A percentile compares a stretch with the other conserved stretches of the same genome.
phyloP scores from a whole-genome alignment of 2,113 vertebrate species.

The Ciconia stormi region DNA sequence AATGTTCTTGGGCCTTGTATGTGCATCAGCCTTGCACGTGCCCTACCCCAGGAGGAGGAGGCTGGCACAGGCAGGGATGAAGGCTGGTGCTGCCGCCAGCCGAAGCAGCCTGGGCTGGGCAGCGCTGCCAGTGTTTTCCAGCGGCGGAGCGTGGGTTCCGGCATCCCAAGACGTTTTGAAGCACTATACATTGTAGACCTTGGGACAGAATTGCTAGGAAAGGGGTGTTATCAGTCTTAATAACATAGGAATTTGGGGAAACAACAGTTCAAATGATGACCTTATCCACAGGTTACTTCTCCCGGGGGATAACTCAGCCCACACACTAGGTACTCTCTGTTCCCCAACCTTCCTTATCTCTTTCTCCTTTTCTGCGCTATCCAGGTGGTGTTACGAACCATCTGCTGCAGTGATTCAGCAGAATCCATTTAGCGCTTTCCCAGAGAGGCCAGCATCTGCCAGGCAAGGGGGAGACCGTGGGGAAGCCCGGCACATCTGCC shows the following conservation, averaged over 20 bases:
- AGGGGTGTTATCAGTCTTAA: neutral
- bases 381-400: conserved; percentile 60
- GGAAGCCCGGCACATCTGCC: conserved; percentile 56
- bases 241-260: neutral
- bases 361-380: neutral
- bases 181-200: neutral
- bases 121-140: neutral
- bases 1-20: neutral
- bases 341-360: conserved; percentile 43
- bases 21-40: neutral
- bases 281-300: conserved; percentile 15
- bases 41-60: neutral
- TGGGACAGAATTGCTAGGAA: neutral
- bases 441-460: conserved; percentile 61
- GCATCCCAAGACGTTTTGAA: neutral
- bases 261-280: neutral
- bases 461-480: conserved; percentile 44
- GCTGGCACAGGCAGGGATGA: neutral
- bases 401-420: conserved; percentile 69
- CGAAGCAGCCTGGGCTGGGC: neutral
- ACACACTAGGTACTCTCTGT: conserved; percentile 26
- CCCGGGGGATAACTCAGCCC: conserved; percentile 1
- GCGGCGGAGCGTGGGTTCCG: neutral
- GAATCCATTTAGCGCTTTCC: conserved; percentile 66
- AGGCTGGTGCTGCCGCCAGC: neutral